phyloP scores from a whole-genome alignment of 1,140 invertebrate genomes.

The Bacillus rossius region DNA sequence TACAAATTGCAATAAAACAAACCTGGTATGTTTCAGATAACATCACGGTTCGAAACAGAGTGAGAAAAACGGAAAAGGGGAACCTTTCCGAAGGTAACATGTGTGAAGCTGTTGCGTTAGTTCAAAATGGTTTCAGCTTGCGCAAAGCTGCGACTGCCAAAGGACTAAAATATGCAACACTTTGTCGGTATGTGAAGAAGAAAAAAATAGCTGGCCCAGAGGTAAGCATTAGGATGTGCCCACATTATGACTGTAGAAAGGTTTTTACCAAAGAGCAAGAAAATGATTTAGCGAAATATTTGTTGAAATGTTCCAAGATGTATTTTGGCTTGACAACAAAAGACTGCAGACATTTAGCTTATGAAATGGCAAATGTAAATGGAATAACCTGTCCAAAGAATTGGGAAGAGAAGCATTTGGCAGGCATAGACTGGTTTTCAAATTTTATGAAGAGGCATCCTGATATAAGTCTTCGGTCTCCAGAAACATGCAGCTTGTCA shows the following conservation, averaged over 20 bases:
- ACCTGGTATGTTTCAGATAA: no score
- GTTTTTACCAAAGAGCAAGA: slow-evolving; percentile 3
- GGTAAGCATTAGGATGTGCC: neutral
- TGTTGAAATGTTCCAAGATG: slow-evolving; percentile 29
- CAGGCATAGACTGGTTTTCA: slow-evolving; percentile 36
- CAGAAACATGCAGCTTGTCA: slow-evolving; percentile 36
- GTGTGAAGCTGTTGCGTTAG: no score
- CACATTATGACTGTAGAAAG: no score
- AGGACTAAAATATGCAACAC: no score
- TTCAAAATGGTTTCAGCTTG: no score
- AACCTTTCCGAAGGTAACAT: no score
- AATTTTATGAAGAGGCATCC: slow-evolving; percentile 33
- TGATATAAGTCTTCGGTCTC: slow-evolving; percentile 31
- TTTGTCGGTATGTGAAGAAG: no score
- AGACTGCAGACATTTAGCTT: slow-evolving; percentile 29
- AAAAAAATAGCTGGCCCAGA: no score
- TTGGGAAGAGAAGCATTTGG: slow-evolving; percentile 29
- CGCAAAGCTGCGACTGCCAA: no score
- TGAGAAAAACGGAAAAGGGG: no score
- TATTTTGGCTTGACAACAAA: slow-evolving; percentile 31
- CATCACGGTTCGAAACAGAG: no score
- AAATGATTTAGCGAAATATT: slow-evolving; percentile 22
- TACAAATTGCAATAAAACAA: no score
- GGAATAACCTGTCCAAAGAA: slow-evolving; percentile 31
- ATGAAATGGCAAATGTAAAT: slow-evolving; percentile 30